Percentiles rank a stretch among this genome's conserved stretches.
Conservation (phyloP, 2,888 invertebrate genomes). For the Pilophorus perplexus region DNA sequence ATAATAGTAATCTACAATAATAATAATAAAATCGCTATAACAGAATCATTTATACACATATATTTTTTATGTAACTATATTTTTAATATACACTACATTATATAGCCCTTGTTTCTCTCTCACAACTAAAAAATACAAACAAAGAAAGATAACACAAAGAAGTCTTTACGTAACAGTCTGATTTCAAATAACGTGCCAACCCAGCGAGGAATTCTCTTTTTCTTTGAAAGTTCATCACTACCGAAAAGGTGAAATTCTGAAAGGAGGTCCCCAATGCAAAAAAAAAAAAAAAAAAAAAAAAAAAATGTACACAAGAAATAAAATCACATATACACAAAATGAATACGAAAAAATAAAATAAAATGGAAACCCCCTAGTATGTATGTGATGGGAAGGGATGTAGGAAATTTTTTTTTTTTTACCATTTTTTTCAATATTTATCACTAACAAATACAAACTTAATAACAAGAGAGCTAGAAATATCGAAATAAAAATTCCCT, state of each 20-base stretch:
- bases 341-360: background rate
- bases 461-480: conserved; percentile 36
- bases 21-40: conserved; percentile 28
- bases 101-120: conserved; percentile 42
- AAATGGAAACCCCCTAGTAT: background rate
- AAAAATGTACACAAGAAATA: background rate
- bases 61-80: conserved; percentile 23
- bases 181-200: conserved; percentile 36
- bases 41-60: conserved; percentile 39
- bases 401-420: background rate
- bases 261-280: conserved; percentile 2
- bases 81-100: conserved; percentile 38
- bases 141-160: conserved; percentile 45
- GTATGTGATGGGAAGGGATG: conserved; percentile 5
- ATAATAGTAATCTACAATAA: conserved; percentile 26
- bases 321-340: background rate
- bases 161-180: conserved; percentile 47
- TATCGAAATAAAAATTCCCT: conserved; percentile 21
- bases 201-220: conserved; percentile 25
- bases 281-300: no score
- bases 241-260: no score
- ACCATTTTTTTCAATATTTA: background rate
- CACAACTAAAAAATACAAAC: conserved; percentile 39
- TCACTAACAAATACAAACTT: conserved; percentile 18
- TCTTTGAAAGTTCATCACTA: conserved; percentile 28